Percentiles rank a stretch among this genome's conserved stretches.
These are phyloP conservation scores for Diadema setosum DNA, from an alignment of 35 echinoderm and acorn worm species.

Conservation along the genomic window DNA sequence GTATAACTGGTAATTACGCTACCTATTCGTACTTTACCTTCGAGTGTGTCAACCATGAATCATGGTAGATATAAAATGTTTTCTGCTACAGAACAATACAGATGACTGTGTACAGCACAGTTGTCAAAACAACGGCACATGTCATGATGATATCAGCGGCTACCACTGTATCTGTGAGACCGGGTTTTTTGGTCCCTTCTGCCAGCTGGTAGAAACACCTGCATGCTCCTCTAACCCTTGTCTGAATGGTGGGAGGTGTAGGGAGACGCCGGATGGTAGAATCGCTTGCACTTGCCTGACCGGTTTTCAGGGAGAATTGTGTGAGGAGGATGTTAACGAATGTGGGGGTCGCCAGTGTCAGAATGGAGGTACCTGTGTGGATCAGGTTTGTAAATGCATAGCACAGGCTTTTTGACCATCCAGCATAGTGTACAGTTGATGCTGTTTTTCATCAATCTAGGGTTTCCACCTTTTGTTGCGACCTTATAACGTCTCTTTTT, in stretches of 20 bases:
- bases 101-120: conserved; percentile 43
- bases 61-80: too few species aligned
- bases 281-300: background rate
- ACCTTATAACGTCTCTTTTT: too few species aligned
- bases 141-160: conserved; percentile 14
- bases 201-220: conserved; percentile 21
- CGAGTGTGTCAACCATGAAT: too few species aligned
- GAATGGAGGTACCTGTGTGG: conserved; percentile 43
- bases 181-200: conserved; percentile 56
- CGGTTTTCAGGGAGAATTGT: background rate
- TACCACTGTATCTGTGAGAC: conserved; percentile 44
- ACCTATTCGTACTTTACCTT: too few species aligned
- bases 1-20: too few species aligned
- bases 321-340: background rate
- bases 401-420: too few species aligned
- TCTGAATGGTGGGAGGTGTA: background rate
- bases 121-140: conserved; percentile 72
- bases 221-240: conserved; percentile 41
- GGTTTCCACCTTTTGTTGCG: too few species aligned
- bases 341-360: background rate
- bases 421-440: too few species aligned
- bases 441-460: too few species aligned
- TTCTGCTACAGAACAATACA: conserved; percentile 5
- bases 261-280: background rate
- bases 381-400: conserved; percentile 14